These are phyloP conservation scores for Molossus alvarezi DNA, from an alignment of 2,797 vertebrate species.

Conservation along the genomic window DNA sequence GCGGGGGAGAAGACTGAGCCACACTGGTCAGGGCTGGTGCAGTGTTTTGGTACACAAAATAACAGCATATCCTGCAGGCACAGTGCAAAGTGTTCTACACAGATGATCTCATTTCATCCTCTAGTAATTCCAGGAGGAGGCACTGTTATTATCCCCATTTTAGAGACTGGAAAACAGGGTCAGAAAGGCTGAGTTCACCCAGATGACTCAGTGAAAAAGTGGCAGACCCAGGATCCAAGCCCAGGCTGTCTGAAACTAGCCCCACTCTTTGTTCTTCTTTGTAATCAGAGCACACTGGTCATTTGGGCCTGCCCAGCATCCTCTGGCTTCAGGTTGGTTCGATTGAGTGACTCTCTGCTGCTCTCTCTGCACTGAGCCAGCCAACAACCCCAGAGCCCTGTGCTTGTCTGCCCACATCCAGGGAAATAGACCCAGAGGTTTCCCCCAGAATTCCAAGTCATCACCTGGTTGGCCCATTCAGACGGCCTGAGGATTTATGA, in stretches of 20 bases:
- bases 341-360: background rate
- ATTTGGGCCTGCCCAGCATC: background rate
- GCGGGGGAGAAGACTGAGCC: no score
- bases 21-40: background rate
- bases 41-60: rapidly evolving
- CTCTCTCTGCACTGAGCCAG: background rate
- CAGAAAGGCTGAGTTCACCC: background rate
- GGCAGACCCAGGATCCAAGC: background rate
- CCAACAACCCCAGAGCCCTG: background rate
- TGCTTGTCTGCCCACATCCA: background rate
- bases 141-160: background rate
- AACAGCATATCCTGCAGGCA: no score
- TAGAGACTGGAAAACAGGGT: background rate
- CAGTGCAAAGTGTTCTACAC: background rate
- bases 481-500: background rate
- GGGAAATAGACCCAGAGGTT: background rate
- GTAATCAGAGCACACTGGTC: no score
- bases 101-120: background rate
- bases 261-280: background rate
- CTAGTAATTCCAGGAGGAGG: background rate
- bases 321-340: background rate
- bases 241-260: background rate
- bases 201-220: background rate
- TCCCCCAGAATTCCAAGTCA: background rate
- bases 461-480: background rate